A percentile compares a stretch with the other conserved stretches of the same genome.
Conservation (phyloP, 2,888 invertebrate genomes). For the Tipula vernalis region DNA sequence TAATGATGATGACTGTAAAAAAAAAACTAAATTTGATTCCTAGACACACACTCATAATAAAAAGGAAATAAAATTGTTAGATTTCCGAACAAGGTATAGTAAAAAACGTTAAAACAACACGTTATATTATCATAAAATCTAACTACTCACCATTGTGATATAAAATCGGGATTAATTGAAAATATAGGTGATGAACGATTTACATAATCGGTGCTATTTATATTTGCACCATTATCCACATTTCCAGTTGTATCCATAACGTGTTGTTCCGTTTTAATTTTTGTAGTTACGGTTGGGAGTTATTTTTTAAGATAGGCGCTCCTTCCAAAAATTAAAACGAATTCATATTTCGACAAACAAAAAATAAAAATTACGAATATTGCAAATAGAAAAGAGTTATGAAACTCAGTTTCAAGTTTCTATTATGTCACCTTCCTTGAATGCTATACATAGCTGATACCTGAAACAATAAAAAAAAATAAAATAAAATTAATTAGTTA, state of each 20-base stretch:
- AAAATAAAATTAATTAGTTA: not conserved
- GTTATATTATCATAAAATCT: not conserved
- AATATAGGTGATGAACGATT: constrained; percentile 60
- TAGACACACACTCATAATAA: too few relatives aligned
- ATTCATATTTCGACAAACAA: not conserved
- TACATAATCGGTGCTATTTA: constrained; percentile 37
- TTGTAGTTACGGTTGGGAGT: not conserved
- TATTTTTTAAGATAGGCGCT: not conserved
- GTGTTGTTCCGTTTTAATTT: not conserved
- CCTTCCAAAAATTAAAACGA: not conserved
- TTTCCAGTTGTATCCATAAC: constrained; percentile 15
- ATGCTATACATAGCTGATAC: constrained; percentile 4
- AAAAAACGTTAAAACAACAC: too few relatives aligned
- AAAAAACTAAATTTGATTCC: too few relatives aligned
- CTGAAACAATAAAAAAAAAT: not conserved
- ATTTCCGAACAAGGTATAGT: too few relatives aligned
- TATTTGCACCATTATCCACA: constrained; percentile 23
- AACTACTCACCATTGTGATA: constrained; percentile 61
- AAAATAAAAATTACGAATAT: not conserved
- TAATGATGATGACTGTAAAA: not conserved
- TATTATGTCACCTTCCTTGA: constrained; percentile 7
- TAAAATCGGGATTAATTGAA: constrained; percentile 62
- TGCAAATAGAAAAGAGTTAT: not conserved
- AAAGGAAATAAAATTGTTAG: too few relatives aligned
- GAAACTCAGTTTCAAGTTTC: not conserved